A percentile compares a stretch with the other conserved stretches of the same genome.
Conservation (phyloP, 2,113 vertebrate genomes). For the Gallinago undulata region DNA sequence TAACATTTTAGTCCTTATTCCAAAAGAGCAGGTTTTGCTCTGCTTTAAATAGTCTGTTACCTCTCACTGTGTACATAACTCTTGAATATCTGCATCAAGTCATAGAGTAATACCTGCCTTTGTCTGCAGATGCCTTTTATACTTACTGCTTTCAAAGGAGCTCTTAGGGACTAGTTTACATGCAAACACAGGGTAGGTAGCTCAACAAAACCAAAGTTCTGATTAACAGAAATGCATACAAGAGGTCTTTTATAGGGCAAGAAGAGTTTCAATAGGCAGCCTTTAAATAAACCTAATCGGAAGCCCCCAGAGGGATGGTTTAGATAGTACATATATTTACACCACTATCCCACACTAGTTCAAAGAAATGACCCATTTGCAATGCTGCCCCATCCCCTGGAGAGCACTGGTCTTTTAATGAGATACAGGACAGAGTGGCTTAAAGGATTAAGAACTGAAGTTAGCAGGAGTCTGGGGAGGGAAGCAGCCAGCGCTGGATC, state of each 20-base stretch:
- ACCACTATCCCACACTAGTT: neutral
- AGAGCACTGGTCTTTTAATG: neutral
- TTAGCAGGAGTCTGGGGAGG: neutral
- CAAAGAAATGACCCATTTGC: constrained; percentile 18
- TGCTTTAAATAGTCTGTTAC: neutral
- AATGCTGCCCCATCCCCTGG: neutral
- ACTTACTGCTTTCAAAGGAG: neutral
- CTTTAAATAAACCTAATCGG: neutral
- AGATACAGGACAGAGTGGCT: constrained; percentile 17
- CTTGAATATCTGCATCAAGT: neutral
- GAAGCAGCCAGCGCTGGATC: neutral
- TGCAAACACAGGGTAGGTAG: neutral
- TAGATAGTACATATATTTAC: neutral
- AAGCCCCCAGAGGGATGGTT: neutral
- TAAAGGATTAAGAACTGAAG: constrained; percentile 44
- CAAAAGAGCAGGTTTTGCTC: neutral
- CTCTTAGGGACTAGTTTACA: neutral
- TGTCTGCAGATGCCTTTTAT: neutral
- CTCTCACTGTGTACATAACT: fast-evolving
- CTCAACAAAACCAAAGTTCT: neutral
- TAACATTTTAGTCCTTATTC: neutral
- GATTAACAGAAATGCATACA: neutral
- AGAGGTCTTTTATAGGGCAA: neutral
- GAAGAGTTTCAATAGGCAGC: neutral
- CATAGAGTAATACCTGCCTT: neutral